Evolutionary conservation across 1,140 invertebrate species (phyloP).

Genomic region (Temnothorax nylanderi): DNA sequence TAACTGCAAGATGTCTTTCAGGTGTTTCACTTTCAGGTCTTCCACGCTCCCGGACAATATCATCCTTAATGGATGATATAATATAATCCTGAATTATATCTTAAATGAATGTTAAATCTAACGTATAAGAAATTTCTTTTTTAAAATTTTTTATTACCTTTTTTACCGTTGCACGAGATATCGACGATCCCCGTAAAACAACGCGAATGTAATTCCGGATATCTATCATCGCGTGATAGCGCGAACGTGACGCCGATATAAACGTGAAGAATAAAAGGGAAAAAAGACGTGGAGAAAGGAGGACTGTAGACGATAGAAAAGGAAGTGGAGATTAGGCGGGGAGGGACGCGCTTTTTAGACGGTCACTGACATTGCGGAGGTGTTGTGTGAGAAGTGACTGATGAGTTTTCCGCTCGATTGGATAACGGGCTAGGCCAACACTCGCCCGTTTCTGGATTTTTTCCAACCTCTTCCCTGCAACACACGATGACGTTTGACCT

Average conservation of each 20-base stretch:
- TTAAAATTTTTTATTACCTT: neutral
- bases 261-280: neutral
- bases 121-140: neutral
- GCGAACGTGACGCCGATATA: conserved; percentile 4
- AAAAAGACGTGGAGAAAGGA: conserved; percentile 1
- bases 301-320: conserved; percentile 31
- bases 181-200: conserved; percentile 11
- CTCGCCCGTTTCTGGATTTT: conserved; percentile 62
- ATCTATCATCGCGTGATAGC: conserved; percentile 28
- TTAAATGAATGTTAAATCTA: neutral
- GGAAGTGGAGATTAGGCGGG: conserved; percentile 64
- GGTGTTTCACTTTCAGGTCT: neutral
- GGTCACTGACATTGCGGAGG: conserved; percentile 51
- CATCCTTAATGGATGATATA: neutral
- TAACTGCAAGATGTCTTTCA: neutral
- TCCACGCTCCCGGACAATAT: neutral
- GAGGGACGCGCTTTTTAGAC: conserved; percentile 64
- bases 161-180: neutral
- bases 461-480: conserved; percentile 34
- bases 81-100: neutral
- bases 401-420: conserved; percentile 78
- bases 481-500: conserved; percentile 62
- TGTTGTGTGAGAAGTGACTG: conserved; percentile 69
- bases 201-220: conserved; percentile 32
- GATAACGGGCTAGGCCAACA: conserved; percentile 60